Evolutionary conservation across 2,797 vertebrate species (phyloP).

Genomic region (Pseudomugil tenellus): DNA sequence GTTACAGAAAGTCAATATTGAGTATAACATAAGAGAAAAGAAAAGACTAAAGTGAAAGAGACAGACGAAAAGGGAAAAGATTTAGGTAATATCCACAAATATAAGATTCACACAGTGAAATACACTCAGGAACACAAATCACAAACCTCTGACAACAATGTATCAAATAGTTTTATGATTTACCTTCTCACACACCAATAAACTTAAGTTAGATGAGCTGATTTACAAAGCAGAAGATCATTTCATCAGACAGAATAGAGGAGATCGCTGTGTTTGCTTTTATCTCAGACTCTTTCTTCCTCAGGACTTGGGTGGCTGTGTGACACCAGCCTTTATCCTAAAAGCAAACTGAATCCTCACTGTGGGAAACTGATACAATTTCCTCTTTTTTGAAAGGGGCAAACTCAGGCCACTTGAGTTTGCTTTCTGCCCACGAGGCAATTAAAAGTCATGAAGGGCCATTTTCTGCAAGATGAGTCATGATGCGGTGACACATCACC

Average conservation of each 20-base stretch:
- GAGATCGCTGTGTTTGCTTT: conserved; percentile 67
- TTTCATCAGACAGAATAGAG: conserved; percentile 31
- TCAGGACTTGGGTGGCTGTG: conserved; percentile 80
- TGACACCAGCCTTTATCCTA: conserved; percentile 86
- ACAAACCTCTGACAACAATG: conserved; percentile 50
- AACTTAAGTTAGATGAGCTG: conserved; percentile 58
- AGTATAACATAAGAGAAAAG: background rate
- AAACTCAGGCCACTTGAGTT: conserved; percentile 75
- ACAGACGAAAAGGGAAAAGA: background rate
- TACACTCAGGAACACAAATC: conserved; percentile 17
- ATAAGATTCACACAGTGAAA: conserved; percentile 8
- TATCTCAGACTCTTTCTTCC: conserved; percentile 78
- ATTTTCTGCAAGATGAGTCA: conserved; percentile 81
- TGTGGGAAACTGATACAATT: conserved; percentile 91
- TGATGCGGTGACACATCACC: conserved; percentile 83
- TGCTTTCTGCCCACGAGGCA: conserved; percentile 86
- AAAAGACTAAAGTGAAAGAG: background rate
- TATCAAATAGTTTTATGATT: conserved; percentile 72
- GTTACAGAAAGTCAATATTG: conserved; percentile 19
- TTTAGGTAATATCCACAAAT: conserved; percentile 12
- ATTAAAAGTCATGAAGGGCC: conserved; percentile 90
- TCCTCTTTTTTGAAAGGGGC: conserved; percentile 80
- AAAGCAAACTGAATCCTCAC: conserved; percentile 82
- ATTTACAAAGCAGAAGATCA: conserved; percentile 55
- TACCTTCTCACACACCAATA: conserved; percentile 68